phyloP scores from a whole-genome alignment of 2,113 vertebrate genomes.

The Hystrix brachyura region DNA sequence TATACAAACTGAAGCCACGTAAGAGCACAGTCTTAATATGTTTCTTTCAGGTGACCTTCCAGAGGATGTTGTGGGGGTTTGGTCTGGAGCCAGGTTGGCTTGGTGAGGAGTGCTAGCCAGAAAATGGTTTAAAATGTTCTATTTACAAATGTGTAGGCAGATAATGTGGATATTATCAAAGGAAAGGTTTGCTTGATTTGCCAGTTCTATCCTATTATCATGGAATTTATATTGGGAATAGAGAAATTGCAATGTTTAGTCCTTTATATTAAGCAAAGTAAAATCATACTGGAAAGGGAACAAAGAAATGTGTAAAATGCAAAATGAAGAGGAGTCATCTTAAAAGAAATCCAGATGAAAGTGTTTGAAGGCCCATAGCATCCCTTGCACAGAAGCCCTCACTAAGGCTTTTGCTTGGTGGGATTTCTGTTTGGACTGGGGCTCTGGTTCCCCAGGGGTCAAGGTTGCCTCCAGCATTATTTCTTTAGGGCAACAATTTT shows the following conservation, averaged over 20 bases:
- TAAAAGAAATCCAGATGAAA: constrained; percentile 27
- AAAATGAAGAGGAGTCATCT: constrained; percentile 6
- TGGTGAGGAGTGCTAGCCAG: background rate
- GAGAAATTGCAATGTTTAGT: constrained; percentile 42
- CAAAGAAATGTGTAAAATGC: constrained; percentile 64
- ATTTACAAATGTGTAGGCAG: background rate
- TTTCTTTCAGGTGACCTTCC: constrained; percentile 56
- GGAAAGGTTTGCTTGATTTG: constrained; percentile 18
- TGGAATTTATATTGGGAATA: constrained; percentile 50
- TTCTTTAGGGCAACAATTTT: constrained; percentile 9
- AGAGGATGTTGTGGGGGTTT: background rate
- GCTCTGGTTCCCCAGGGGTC: background rate
- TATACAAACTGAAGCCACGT: background rate
- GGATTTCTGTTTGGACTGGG: background rate
- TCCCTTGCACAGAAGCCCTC: background rate
- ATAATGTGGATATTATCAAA: constrained; percentile 17
- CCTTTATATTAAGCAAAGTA: constrained; percentile 60
- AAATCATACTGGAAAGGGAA: constrained; percentile 57
- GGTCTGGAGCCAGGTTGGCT: constrained; percentile 1
- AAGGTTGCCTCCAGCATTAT: background rate
- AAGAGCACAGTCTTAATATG: background rate
- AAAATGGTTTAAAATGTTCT: constrained; percentile 22
- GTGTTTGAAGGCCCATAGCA: background rate
- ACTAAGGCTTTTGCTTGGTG: background rate
- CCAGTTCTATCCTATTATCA: background rate